A percentile compares a stretch with the other conserved stretches of the same genome.
phyloP scores from a whole-genome alignment of 1,140 invertebrate species.

The Pygmarrhopalites habei region DNA sequence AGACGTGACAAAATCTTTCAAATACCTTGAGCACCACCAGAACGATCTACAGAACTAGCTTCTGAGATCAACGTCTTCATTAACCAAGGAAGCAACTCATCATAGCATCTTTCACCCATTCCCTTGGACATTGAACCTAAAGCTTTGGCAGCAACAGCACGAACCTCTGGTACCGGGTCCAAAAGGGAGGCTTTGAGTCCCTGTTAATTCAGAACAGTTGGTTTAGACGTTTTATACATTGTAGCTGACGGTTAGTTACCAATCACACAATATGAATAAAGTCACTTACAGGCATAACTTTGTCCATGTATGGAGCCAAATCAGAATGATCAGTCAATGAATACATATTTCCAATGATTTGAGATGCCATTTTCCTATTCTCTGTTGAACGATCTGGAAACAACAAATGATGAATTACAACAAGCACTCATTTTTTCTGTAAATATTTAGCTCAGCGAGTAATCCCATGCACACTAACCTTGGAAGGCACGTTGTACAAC shows the following conservation, averaged over 20 bases:
- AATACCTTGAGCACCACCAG: conserved; percentile 97
- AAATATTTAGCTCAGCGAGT: too few species aligned
- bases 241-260: too few species aligned
- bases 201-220: too few species aligned
- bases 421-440: too few species aligned
- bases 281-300: conserved; percentile 95
- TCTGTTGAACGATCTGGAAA: conserved; percentile 96
- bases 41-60: conserved; percentile 87
- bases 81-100: conserved; percentile 92
- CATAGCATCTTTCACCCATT: conserved; percentile 92
- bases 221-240: too few species aligned
- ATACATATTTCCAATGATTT: conserved; percentile 99
- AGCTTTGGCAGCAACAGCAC: conserved; percentile 85
- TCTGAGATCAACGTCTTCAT: conserved; percentile 98
- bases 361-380: conserved; percentile 96
- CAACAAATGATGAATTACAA: too few species aligned
- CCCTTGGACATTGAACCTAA: conserved; percentile 95
- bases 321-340: conserved; percentile 98
- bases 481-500: conserved; percentile 95
- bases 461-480: too few species aligned
- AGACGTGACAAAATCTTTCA: too few species aligned
- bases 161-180: conserved; percentile 94
- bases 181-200: conserved; percentile 90
- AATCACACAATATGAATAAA: too few species aligned
- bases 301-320: conserved; percentile 89